Conservation (phyloP, 2,888 invertebrate genomes). For the Agonum fuliginosum region DNA sequence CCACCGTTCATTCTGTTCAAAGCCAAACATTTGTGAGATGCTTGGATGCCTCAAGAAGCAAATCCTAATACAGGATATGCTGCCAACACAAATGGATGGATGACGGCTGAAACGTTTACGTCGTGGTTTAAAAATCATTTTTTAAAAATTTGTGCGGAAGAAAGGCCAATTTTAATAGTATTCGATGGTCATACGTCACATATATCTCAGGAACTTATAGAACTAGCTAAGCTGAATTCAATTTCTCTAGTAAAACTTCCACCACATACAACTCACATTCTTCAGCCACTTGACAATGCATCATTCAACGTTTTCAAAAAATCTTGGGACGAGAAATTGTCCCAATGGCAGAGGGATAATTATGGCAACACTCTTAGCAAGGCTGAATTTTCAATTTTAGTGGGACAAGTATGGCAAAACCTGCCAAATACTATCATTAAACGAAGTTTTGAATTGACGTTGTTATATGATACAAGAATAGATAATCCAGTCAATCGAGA, state of each 20-base stretch:
- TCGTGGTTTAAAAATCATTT: conserved; percentile 50
- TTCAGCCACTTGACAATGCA: conserved; percentile 63
- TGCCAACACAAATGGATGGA: conserved; percentile 62
- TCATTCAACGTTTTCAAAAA: conserved; percentile 63
- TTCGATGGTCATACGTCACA: conserved; percentile 66
- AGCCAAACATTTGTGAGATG: conserved; percentile 60
- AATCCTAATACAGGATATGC: conserved; percentile 59
- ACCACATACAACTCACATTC: conserved; percentile 58
- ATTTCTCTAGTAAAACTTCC: conserved; percentile 57
- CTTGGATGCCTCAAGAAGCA: conserved; percentile 52
- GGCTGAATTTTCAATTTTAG: too few relatives aligned
- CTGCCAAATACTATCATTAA: too few relatives aligned
- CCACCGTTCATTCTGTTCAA: conserved; percentile 60
- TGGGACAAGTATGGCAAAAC: too few relatives aligned
- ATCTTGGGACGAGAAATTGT: too few relatives aligned
- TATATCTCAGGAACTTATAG: conserved; percentile 62
- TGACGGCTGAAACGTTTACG: conserved; percentile 58
- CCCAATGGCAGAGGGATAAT: too few relatives aligned
- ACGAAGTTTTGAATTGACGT: too few relatives aligned
- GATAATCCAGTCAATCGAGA: too few relatives aligned
- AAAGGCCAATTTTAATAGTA: conserved; percentile 64
- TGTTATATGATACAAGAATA: too few relatives aligned
- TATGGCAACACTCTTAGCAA: too few relatives aligned
- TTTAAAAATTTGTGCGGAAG: conserved; percentile 38
- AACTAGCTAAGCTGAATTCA: conserved; percentile 62